Evolutionary conservation across 2,797 vertebrate genomes (phyloP).

Genomic region (Megalops cyprinoides): DNA sequence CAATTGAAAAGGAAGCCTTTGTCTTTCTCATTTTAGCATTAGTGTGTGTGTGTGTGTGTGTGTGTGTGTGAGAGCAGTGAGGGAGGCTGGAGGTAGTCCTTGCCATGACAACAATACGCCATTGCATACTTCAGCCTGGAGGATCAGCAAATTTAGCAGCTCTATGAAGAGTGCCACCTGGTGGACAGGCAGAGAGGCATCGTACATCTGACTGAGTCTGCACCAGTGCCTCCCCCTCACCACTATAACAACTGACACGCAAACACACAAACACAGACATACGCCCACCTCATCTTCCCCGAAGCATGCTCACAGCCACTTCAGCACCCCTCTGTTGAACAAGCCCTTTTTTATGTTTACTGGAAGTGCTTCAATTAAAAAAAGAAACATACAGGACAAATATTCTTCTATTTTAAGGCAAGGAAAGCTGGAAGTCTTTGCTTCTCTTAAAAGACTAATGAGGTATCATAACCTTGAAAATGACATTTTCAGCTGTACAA

Average conservation of each 20-base stretch:
- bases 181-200: constrained; percentile 62
- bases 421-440: background rate
- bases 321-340: background rate
- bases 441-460: background rate
- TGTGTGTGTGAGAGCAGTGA: constrained; percentile 8
- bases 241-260: too few relatives aligned
- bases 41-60: background rate
- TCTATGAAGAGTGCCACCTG: constrained; percentile 69
- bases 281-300: background rate
- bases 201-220: too few relatives aligned
- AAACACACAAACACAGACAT: too few relatives aligned
- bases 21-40: constrained; percentile 13
- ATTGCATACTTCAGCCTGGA: constrained; percentile 47
- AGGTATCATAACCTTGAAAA: background rate
- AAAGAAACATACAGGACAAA: background rate
- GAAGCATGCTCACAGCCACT: too few relatives aligned
- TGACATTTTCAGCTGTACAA: background rate
- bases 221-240: too few relatives aligned
- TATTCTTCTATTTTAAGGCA: background rate
- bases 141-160: constrained; percentile 77
- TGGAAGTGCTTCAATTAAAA: background rate
- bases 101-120: constrained; percentile 28
- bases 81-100: constrained; percentile 18
- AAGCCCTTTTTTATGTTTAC: background rate
- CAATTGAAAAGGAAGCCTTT: constrained; percentile 14